These are phyloP conservation scores for Diorhabda carinulata DNA, from an alignment of 1,140 invertebrate species.

Conservation along the genomic window DNA sequence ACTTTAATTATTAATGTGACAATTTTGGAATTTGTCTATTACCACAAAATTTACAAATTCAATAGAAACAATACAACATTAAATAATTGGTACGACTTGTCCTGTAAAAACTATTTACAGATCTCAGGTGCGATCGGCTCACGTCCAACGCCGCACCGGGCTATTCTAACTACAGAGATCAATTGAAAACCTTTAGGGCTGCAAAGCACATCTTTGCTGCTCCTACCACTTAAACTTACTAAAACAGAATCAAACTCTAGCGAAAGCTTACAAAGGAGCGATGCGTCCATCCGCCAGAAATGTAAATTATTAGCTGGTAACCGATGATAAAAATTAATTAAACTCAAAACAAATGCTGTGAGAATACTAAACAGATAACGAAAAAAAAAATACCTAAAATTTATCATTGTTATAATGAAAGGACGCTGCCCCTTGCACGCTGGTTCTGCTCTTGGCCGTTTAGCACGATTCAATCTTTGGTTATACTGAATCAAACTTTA, in stretches of 20 bases:
- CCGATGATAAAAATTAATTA: too few species aligned
- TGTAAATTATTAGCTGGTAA: too few species aligned
- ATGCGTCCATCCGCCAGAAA: constrained; percentile 29
- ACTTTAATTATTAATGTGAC: too few species aligned
- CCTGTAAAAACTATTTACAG: constrained; percentile 21
- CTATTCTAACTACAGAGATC: constrained; percentile 47
- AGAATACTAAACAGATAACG: too few species aligned
- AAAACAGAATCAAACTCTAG: constrained; percentile 44
- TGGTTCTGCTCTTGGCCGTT: constrained; percentile 26
- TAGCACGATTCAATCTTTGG: constrained; percentile 44
- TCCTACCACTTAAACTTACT: constrained; percentile 32
- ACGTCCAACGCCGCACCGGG: constrained; percentile 41
- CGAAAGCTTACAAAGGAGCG: constrained; percentile 39
- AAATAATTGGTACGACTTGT: constrained; percentile 7
- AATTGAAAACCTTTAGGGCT: constrained; percentile 46
- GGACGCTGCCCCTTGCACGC: constrained; percentile 26
- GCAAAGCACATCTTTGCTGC: constrained; percentile 26
- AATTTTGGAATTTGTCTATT: too few species aligned
- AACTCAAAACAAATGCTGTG: too few species aligned
- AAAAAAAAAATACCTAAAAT: too few species aligned
- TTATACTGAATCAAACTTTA: constrained; percentile 43
- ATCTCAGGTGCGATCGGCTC: constrained; percentile 40
- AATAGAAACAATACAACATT: too few species aligned
- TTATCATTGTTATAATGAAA: constrained; percentile 25
- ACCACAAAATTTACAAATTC: too few species aligned